phyloP scores from a whole-genome alignment of 1,140 invertebrate genomes.

The Habropoda laboriosa region DNA sequence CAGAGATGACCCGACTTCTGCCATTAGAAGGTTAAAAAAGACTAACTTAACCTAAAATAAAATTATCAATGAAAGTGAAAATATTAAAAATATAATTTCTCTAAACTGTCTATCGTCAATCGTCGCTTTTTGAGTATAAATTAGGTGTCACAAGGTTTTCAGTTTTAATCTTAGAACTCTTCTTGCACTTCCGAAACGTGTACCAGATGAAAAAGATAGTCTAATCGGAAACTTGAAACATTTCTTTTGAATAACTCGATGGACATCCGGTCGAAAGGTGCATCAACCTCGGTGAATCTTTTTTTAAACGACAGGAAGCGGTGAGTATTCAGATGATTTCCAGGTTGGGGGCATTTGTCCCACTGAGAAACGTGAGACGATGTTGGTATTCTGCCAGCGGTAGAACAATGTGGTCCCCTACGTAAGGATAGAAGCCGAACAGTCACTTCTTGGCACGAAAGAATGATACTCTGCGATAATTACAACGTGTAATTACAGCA shows the following conservation, averaged over 20 bases:
- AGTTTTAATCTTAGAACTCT: too few relatives aligned
- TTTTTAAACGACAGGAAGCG: not conserved
- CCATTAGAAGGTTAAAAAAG: too few relatives aligned
- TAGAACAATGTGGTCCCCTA: not conserved
- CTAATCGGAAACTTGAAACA: too few relatives aligned
- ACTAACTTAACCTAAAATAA: too few relatives aligned
- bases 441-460: slow-evolving; percentile 17
- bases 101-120: too few relatives aligned
- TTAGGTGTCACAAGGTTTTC: too few relatives aligned
- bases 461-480: slow-evolving; percentile 23
- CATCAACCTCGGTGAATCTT: slow-evolving; percentile 28
- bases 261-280: not conserved
- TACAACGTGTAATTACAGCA: slow-evolving; percentile 22
- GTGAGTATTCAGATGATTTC: slow-evolving; percentile 5
- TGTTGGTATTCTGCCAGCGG: slow-evolving; percentile 32
- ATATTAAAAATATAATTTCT: too few relatives aligned
- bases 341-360: not conserved
- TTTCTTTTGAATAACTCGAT: not conserved
- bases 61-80: too few relatives aligned
- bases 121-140: too few relatives aligned
- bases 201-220: too few relatives aligned
- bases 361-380: slow-evolving; percentile 21
- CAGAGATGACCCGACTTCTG: too few relatives aligned
- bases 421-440: slow-evolving; percentile 1
- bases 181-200: too few relatives aligned